Evolutionary conservation across 2,888 invertebrate species (phyloP), one percentile per base, ranked within the genome.

Genomic region (Trypoxylon attenuatum): DNA sequence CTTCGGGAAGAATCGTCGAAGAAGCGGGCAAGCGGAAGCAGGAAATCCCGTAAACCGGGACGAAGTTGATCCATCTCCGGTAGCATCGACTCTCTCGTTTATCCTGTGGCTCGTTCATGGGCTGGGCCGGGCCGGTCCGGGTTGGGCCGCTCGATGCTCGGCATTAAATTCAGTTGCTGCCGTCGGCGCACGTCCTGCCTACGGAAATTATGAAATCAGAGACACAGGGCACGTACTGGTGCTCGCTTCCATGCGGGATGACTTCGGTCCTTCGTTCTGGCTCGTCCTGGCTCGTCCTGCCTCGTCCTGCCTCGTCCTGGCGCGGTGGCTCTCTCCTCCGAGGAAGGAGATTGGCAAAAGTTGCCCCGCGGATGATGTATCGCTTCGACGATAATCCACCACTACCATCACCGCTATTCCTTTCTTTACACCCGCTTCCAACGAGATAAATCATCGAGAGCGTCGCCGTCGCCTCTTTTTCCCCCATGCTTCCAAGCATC

Each of bases 141-240:
- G n/a, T 50, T 54, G 27, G 42, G 50, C 58, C 64, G 58, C 62
- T 73, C 74, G 73, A 72, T 69, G 63, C 18, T 42, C 59, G 43
- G 61, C 62, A 64, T 75, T 72, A 75, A 76, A 76, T 72, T 57
- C 61, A n/a, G n/a, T n/a, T n/a, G n/a, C n/a, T n/a, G n/a, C n/a
- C n/a, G n/a, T 23, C 13, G 4, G 18, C 19, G 55, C 76, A 76
- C 75, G 77, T 76, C 71, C 79, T 80, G 78, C 77, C 78, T 80
- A 79, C 86, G 87, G 87, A 87, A 87, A 87, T 87, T 87, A 86
- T 85, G 84, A 87, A 87, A 87, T 87, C 85, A 85, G 81, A 84
- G 80, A 87, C 84, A 82, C 87, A 79, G 81, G 70, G 82, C 87
- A 87, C 87, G 87, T 87, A 85, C 73, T 66, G 55, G 64, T 49